Conservation (phyloP, 1,140 invertebrate genomes). For the Dufourea novaeangliae region DNA sequence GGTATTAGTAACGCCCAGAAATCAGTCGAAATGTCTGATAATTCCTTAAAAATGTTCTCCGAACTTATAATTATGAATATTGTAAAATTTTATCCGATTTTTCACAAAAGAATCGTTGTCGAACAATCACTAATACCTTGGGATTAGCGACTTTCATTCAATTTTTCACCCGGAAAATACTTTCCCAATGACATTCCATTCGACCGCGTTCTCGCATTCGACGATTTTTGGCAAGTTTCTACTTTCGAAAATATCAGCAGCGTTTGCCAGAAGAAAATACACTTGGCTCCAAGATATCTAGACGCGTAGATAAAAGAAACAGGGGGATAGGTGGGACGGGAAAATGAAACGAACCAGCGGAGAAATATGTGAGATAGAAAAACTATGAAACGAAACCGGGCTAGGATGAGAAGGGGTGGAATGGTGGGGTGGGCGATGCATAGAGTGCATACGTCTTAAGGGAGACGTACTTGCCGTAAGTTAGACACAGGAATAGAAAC, state of each 20-base stretch:
- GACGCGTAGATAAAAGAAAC: slow-evolving; percentile 53
- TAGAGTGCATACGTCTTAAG: slow-evolving; percentile 53
- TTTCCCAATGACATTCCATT: slow-evolving; percentile 9
- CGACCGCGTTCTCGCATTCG: neutral
- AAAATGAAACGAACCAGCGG: slow-evolving; percentile 38
- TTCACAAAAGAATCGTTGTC: no score
- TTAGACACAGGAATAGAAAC: slow-evolving; percentile 44
- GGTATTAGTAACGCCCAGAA: no score
- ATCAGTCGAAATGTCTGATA: no score
- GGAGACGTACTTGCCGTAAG: slow-evolving; percentile 49
- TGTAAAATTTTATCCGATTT: no score
- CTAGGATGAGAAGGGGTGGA: neutral
- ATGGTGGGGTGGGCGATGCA: slow-evolving; percentile 9
- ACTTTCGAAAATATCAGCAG: slow-evolving; percentile 38
- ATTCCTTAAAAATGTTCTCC: no score
- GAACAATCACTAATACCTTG: no score
- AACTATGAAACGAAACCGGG: slow-evolving; percentile 23
- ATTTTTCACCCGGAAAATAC: no score
- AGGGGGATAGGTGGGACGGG: slow-evolving; percentile 21
- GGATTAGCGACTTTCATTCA: neutral
- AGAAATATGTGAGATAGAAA: slow-evolving; percentile 61
- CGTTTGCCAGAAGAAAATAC: slow-evolving; percentile 39
- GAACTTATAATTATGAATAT: no score
- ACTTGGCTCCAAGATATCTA: slow-evolving; percentile 35
- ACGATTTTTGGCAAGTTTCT: slow-evolving; percentile 42